Evolutionary conservation across 2,888 invertebrate species (phyloP).

Genomic region (Leptopilina syphax): DNA sequence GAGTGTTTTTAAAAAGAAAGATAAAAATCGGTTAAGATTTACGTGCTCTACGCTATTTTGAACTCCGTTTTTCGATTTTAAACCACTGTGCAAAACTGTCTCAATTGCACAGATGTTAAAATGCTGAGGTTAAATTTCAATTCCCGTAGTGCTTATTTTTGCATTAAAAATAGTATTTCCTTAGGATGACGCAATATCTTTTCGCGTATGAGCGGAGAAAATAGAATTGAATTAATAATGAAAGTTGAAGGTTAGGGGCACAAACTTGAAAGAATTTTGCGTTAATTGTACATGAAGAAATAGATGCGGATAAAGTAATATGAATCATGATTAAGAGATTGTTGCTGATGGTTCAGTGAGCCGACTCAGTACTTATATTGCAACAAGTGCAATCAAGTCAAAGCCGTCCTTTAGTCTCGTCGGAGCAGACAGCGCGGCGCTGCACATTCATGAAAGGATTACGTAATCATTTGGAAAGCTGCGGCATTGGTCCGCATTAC

Average conservation of each 20-base stretch:
- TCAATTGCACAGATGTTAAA: too few species aligned
- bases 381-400: slow-evolving; percentile 66
- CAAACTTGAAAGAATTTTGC: neutral
- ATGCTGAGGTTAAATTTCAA: too few species aligned
- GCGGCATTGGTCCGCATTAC: slow-evolving; percentile 5
- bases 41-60: too few species aligned
- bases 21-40: too few species aligned
- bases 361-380: slow-evolving; percentile 59
- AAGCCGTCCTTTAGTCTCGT: slow-evolving; percentile 72
- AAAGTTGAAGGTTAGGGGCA: neutral
- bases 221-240: too few species aligned
- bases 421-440: slow-evolving; percentile 74
- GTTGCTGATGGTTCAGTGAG: slow-evolving; percentile 40
- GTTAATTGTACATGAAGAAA: neutral
- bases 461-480: slow-evolving; percentile 44
- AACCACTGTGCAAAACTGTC: too few species aligned
- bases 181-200: neutral
- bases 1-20: too few species aligned
- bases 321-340: neutral
- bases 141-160: too few species aligned
- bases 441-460: slow-evolving; percentile 57
- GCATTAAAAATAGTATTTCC: too few species aligned
- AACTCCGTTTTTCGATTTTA: too few species aligned
- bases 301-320: neutral
- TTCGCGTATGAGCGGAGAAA: neutral